Evolutionary conservation across 2,888 invertebrate species (phyloP), one percentile per base, ranked within the genome.

Genomic region (Odontocerum albicorne): DNA sequence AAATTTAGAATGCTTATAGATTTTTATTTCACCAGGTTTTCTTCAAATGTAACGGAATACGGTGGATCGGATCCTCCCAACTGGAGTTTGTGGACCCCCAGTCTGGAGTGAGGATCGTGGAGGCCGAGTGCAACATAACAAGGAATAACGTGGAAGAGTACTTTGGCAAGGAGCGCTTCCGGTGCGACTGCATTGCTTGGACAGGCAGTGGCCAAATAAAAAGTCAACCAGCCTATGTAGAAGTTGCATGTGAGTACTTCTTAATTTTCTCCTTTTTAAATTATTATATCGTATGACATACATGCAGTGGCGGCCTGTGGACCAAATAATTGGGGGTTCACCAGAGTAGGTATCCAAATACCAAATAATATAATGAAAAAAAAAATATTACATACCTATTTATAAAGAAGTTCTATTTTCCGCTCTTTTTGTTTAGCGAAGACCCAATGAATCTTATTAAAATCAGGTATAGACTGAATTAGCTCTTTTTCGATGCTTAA

Each of bases 131-230:
- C 62, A 91, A 92, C 70, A 87, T 96, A 62, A 90, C 89, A 44
- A 82, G 93, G 61, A 88, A 92, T 69, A 87, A 90, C 66, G 93
- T 97, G 50, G 96, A 96, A 66, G 95, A 96, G 69, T 95, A 92
- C 73, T 93, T 93, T 67, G 94, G 92, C 13, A 85, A 86, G 65
- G 92, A 92, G 49, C 87, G 90, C 66, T 94, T 90, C 70, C 92
- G 90, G 66, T 98, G 98, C 73, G 90, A 93, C 63, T 98, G 98
- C 70, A 85, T 90, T 65, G 97, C 97, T 1, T 94, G 93, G 89
- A 90, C 90, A 42, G 89, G 91, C 58, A 81, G 88, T 44, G 92
- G 92, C 4, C 86, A 88, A 61, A 90, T 92, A 64, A 85, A 87
- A 66, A 96, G 95, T 70, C 92, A 91, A 66, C 83, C 90, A 1